phyloP scores from a whole-genome alignment of 1,140 invertebrate genomes.

The Micrasema minimum region DNA sequence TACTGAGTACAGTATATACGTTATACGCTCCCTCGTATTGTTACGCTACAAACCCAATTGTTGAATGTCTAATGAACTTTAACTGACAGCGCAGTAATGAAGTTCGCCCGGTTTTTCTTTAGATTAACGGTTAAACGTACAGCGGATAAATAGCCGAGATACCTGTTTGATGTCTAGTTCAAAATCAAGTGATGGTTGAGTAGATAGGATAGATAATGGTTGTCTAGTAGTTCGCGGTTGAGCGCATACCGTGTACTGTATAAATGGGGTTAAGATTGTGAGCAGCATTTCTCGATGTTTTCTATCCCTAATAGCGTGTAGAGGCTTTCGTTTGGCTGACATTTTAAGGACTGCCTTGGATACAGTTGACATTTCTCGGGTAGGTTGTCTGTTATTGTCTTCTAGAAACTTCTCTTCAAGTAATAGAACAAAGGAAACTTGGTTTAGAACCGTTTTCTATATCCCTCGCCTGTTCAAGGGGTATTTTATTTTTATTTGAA shows the following conservation, averaged over 20 bases:
- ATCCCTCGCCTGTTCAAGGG: no score
- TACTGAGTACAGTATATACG: background rate
- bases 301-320: constrained; percentile 9
- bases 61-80: no score
- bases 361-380: constrained; percentile 35
- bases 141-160: no score
- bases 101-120: no score
- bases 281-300: constrained; percentile 4
- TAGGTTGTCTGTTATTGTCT: constrained; percentile 25
- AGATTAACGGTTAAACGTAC: no score
- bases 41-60: no score
- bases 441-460: constrained; percentile 13
- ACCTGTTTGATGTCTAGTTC: no score
- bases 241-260: no score
- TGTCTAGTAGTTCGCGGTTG: no score
- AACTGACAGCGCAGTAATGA: no score
- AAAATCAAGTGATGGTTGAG: no score
- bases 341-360: constrained; percentile 22
- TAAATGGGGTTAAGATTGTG: background rate
- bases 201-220: no score
- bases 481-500: constrained; percentile 6
- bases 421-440: constrained; percentile 26
- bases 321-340: constrained; percentile 9
- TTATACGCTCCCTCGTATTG: background rate
- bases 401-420: constrained; percentile 15